A percentile compares a stretch with the other conserved stretches of the same genome.
phyloP scores from a whole-genome alignment of 2,113 vertebrate genomes.

The Crotophaga sulcirostris region DNA sequence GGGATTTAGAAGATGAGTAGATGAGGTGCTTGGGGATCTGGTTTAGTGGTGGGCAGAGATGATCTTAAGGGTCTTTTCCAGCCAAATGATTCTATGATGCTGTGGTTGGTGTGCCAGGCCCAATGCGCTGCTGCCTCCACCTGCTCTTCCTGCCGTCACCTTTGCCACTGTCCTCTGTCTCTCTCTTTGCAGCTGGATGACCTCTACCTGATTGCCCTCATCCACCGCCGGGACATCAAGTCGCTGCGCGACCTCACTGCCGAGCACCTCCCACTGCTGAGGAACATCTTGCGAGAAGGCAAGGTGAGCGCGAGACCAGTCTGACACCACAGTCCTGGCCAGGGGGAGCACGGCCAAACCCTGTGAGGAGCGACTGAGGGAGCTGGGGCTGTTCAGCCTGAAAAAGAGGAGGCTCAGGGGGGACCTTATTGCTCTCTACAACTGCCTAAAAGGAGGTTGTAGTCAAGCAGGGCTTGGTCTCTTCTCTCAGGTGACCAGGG shows the following conservation, averaged over 20 bases:
- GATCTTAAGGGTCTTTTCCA: too few relatives aligned
- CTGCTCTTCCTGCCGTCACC: background rate
- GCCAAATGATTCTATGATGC: too few relatives aligned
- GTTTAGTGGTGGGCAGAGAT: too few relatives aligned
- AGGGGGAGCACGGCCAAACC: fast-evolving
- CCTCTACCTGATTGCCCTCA: slow-evolving; percentile 91
- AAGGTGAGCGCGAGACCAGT: slow-evolving; percentile 71
- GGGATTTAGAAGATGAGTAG: too few relatives aligned
- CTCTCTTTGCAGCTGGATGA: slow-evolving; percentile 82
- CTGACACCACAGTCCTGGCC: fast-evolving
- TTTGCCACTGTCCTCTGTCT: fast-evolving
- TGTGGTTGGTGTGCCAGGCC: background rate
- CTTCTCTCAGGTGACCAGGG: too few relatives aligned
- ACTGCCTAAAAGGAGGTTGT: too few relatives aligned
- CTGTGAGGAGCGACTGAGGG: too few relatives aligned
- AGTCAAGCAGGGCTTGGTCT: too few relatives aligned
- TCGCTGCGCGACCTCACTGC: slow-evolving; percentile 87
- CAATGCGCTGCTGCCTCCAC: background rate
- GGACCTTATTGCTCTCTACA: too few relatives aligned
- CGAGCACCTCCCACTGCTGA: slow-evolving; percentile 86
- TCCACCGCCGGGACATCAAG: slow-evolving; percentile 77
- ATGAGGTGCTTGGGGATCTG: too few relatives aligned
- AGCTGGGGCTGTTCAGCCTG: too few relatives aligned
- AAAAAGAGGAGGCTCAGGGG: too few relatives aligned
- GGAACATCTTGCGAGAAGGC: slow-evolving; percentile 84